Evolutionary conservation across 2,888 invertebrate species (phyloP).

Genomic region (Alcis repandata): DNA sequence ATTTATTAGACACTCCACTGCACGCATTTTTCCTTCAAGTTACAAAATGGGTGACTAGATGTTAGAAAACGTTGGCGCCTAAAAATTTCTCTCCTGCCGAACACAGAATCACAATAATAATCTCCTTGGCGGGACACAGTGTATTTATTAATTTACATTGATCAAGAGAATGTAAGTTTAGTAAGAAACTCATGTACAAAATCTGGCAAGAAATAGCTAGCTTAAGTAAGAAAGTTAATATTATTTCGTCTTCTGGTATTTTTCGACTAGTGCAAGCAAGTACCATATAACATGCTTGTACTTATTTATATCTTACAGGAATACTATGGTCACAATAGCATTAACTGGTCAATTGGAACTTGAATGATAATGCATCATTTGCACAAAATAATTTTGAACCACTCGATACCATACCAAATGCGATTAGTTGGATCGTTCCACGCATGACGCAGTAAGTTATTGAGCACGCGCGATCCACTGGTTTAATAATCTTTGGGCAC

Average conservation of each 20-base stretch:
- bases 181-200: constrained; percentile 55
- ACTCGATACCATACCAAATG: too few relatives aligned
- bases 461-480: too few relatives aligned
- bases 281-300: too few relatives aligned
- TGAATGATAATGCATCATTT: too few relatives aligned
- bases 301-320: too few relatives aligned
- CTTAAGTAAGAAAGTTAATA: constrained; percentile 14
- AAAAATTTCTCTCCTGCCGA: constrained; percentile 29
- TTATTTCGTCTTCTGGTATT: background rate
- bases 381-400: too few relatives aligned
- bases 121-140: constrained; percentile 70
- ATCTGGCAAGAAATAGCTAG: constrained; percentile 25
- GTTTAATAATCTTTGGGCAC: background rate
- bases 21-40: constrained; percentile 3
- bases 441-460: too few relatives aligned
- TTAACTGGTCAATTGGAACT: too few relatives aligned
- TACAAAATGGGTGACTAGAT: constrained; percentile 23
- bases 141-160: constrained; percentile 74
- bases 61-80: constrained; percentile 5
- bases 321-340: background rate
- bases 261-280: background rate
- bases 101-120: constrained; percentile 51
- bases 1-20: background rate
- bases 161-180: constrained; percentile 69
- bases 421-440: too few relatives aligned